Evolutionary conservation across 2,888 invertebrate genomes (phyloP).

Genomic region (Priocnemis perturbator): DNA sequence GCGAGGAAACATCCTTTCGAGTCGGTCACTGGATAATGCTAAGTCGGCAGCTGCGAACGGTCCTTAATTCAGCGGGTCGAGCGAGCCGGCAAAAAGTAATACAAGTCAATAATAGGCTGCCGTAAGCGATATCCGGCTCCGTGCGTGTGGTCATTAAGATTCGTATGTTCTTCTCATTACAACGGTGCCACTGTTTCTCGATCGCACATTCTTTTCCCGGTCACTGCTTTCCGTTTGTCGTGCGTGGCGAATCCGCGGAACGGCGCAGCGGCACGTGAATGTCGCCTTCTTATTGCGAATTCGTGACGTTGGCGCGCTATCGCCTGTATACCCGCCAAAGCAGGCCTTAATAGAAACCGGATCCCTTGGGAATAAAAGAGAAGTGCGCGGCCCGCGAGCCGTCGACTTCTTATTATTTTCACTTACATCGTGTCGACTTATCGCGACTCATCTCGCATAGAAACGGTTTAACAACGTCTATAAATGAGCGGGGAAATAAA

Average conservation of each 20-base stretch:
- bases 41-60: neutral
- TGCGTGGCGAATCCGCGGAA: conserved; percentile 52
- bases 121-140: conserved; percentile 50
- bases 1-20: too few species aligned
- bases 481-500: too few species aligned
- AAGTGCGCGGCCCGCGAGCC: neutral
- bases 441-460: too few species aligned
- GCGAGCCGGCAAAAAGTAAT: conserved; percentile 38
- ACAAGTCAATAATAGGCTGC: conserved; percentile 54
- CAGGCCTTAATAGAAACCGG: conserved; percentile 56
- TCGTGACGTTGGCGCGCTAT: conserved; percentile 42
- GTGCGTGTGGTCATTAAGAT: conserved; percentile 53
- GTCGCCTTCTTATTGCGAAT: conserved; percentile 49
- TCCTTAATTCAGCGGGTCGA: neutral
- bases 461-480: too few species aligned
- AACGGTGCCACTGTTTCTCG: conserved; percentile 21
- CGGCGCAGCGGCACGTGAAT: conserved; percentile 49
- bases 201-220: neutral
- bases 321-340: conserved; percentile 48
- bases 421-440: too few species aligned
- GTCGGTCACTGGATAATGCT: too few species aligned
- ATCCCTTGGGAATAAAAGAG: conserved; percentile 16
- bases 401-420: neutral
- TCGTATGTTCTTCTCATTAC: conserved; percentile 59
- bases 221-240: conserved; percentile 21